phyloP scores from a whole-genome alignment of 2,888 invertebrate genomes.

The Lasioglossum calceatum region DNA sequence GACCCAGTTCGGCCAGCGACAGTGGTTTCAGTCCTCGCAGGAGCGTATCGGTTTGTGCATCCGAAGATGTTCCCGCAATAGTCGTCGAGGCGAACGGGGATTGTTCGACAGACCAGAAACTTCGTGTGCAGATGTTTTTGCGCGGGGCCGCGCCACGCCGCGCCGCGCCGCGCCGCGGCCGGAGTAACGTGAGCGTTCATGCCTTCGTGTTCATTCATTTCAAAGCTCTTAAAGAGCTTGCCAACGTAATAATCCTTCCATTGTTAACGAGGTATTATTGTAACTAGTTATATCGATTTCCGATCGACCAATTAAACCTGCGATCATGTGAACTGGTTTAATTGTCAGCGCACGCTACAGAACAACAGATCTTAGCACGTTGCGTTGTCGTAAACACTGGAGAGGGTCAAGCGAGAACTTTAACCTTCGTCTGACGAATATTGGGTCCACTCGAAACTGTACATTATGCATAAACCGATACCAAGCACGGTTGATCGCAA shows the following conservation, averaged over 20 bases:
- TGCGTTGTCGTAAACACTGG: neutral
- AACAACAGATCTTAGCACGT: neutral
- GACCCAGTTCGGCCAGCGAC: slow-evolving; percentile 65
- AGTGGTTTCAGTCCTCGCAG: slow-evolving; percentile 48
- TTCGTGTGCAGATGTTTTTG: slow-evolving; percentile 3
- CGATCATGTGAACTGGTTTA: neutral
- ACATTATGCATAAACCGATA: neutral
- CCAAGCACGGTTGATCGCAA: neutral
- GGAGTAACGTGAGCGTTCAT: neutral
- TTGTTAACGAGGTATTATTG: slow-evolving; percentile 3
- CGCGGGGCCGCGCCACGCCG: neutral
- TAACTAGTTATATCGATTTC: neutral
- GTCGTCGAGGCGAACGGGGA: neutral
- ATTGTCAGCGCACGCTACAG: neutral
- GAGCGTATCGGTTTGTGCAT: slow-evolving; percentile 51
- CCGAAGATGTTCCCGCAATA: slow-evolving; percentile 34
- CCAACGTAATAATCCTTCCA: neutral
- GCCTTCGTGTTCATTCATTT: neutral
- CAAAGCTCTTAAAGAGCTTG: neutral
- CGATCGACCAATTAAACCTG: neutral
- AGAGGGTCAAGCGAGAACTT: neutral
- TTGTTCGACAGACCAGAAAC: neutral
- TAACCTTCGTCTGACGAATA: neutral
- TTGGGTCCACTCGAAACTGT: neutral
- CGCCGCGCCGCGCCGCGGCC: no score